Base-by-base conservation (phyloP, 1,140 invertebrate genomes). In the Drosophila saltans region DNA sequence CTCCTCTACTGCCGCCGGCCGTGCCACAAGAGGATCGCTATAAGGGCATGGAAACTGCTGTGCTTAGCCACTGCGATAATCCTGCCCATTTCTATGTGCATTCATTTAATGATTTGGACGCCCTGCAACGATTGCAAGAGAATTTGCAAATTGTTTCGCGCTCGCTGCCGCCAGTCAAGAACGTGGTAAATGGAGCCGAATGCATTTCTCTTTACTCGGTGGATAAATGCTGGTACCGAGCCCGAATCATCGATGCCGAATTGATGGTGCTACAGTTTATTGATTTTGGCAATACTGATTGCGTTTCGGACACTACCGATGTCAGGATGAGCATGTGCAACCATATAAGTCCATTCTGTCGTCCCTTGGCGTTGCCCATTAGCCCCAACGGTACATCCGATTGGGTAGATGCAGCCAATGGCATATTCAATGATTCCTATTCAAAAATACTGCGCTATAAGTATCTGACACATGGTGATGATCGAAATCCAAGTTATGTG, bases 281-380 rank as follows among this genome's bases (percentile, higher is more conserved):
- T 3, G 97, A 98, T 86, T 97, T 95, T 86, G 97, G 97, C 6
- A 96, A 96, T 72, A 96, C 95, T 0, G 96, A 96, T 79, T 93
- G 95, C 0, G 93, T 96, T 0, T 93, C 95, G 41, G 95, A 95
- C 61, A 93, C 93, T 9, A 92, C 92, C 0, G 88, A 94, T 8
- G 93, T 96, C 1, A 96, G 95, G 80, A 91, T 93, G 7, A 94
- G 92, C 94, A 10, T 91, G 93, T 45, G 92, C 94, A 73, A 92
- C 92, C 63, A 91, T 91, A 11, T 94, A 1, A 93, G 94, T 59
- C 92, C 93, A 7, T 95, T 94, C 65, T 94, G 95, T 1, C 85
- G 94, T 4, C 94, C 94, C 72, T 95, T 95, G 33, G 94, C 94
- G 63, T 92, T 96, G 8, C 94, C 96, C 75, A 93, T 96, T 1